Conservation (phyloP, 2,888 invertebrate genomes). For the Perizoma flavofasciatum region DNA sequence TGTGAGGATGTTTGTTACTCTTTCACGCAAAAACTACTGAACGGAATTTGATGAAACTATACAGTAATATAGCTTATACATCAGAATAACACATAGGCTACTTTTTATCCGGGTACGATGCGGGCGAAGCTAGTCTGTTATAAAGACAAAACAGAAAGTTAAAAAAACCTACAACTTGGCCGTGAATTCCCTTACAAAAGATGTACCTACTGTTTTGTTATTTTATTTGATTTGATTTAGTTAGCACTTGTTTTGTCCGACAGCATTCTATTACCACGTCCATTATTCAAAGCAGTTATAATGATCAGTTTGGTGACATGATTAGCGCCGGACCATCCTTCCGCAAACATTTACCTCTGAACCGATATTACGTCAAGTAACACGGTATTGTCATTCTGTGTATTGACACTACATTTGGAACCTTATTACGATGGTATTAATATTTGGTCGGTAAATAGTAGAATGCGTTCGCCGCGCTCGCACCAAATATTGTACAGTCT, state of each 20-base stretch:
- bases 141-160: no score
- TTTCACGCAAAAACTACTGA: no score
- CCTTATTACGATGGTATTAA: conserved; percentile 37
- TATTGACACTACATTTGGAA: conserved; percentile 39
- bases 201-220: no score
- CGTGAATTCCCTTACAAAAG: no score
- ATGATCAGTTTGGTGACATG: conserved; percentile 51
- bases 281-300: conserved; percentile 39
- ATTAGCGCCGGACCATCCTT: conserved; percentile 53
- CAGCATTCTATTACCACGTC: conserved; percentile 39
- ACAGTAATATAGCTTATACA: no score
- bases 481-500: conserved; percentile 61
- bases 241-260: conserved; percentile 28
- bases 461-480: conserved; percentile 55
- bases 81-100: no score
- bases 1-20: no score
- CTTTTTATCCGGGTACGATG: no score
- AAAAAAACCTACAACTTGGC: no score
- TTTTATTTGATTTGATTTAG: conserved; percentile 7
- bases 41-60: no score
- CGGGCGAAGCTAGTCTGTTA: no score
- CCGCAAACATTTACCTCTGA: conserved; percentile 49
- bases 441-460: conserved; percentile 47
- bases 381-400: conserved; percentile 49
- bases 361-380: conserved; percentile 60